Percentiles rank a stretch among this genome's conserved stretches.
Conservation (phyloP, 2,888 invertebrate species). For the Diloba caeruleocephala region DNA sequence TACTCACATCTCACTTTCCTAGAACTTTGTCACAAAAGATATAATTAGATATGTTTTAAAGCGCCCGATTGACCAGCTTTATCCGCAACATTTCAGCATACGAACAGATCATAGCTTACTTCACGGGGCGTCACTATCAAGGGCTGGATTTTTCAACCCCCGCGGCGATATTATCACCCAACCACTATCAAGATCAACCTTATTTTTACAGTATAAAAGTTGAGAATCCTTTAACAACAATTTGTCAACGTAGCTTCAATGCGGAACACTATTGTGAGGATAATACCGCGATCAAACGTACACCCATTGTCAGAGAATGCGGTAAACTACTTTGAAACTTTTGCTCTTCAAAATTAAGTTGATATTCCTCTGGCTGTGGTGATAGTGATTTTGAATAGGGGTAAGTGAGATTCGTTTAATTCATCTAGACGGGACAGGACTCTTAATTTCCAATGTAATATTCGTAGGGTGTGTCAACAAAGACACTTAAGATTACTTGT, state of each 20-base stretch:
- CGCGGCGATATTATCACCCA: conserved; percentile 77
- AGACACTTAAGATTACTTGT: conserved; percentile 54
- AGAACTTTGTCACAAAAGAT: too few species aligned
- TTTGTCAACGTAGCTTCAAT: conserved; percentile 83
- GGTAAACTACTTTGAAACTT: conserved; percentile 50
- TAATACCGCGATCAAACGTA: conserved; percentile 87
- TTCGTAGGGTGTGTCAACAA: conserved; percentile 54
- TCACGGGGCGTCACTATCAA: conserved; percentile 87
- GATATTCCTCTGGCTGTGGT: conserved; percentile 42
- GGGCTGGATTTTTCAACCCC: conserved; percentile 86
- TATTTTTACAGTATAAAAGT: conserved; percentile 58
- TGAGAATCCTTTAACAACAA: conserved; percentile 60
- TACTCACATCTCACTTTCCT: too few species aligned
- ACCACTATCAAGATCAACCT: conserved; percentile 62
- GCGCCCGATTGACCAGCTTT: conserved; percentile 20
- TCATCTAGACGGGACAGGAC: conserved; percentile 83
- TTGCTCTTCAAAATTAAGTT: conserved; percentile 47
- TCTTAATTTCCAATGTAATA: conserved; percentile 82
- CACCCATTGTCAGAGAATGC: conserved; percentile 70
- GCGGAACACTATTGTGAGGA: conserved; percentile 86
- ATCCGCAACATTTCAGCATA: conserved; percentile 74
- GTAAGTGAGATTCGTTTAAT: conserved; percentile 87
- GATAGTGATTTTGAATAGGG: conserved; percentile 62
- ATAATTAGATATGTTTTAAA: not conserved
- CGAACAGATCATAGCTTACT: conserved; percentile 87